Base-by-base conservation (phyloP, 1,140 invertebrate genomes). In the Euura lappo region DNA sequence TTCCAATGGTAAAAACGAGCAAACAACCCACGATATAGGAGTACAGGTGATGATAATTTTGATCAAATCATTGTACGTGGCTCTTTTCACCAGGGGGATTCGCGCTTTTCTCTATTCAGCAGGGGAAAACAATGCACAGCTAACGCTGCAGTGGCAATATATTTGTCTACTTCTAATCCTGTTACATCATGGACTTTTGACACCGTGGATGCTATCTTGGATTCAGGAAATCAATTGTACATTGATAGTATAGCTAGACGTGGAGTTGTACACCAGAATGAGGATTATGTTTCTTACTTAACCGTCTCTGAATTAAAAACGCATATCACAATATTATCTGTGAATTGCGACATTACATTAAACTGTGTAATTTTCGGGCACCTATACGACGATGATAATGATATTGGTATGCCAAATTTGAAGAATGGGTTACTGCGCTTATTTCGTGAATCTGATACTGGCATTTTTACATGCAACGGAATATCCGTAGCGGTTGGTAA, bases 61-160 rank as follows among this genome's bases (percentile, higher is more conserved):
- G 28, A 28, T 28, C 28, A 28, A 28, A 28, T 28, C 28, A 28
- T 28, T 28, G 28, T 28, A 28, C 28, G 45, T 46, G 45, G 69
- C 45, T 46, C 69, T 11, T 70, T 70, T 51, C 69, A 70, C 42
- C 69, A 70, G 47, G 45, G 45, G 42, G 69, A 70, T 70, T 3
- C 6, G 6, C 6, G 45, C 28, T 70, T 70, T 46, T 44, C 43
- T 45, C 7, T 3, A 44, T 45, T 45, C 47, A 51, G 47, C 11
- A 51, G 47, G 11, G 47, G 11, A 51, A 51, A 51, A 11, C 47
- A 51, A 51, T 51, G 47, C 11, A 51, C 47, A 51, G 47, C 47
- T 51, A 51, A 51, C 11, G 47, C 47, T 51, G 47, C 47, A 51
- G 6, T 51, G 11, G 6, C 47, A 51, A 28, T 28, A 28, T 28